These are phyloP conservation scores for Neolamprologus cancellatus DNA, from an alignment of 2,113 vertebrate species.

Conservation along the genomic window DNA sequence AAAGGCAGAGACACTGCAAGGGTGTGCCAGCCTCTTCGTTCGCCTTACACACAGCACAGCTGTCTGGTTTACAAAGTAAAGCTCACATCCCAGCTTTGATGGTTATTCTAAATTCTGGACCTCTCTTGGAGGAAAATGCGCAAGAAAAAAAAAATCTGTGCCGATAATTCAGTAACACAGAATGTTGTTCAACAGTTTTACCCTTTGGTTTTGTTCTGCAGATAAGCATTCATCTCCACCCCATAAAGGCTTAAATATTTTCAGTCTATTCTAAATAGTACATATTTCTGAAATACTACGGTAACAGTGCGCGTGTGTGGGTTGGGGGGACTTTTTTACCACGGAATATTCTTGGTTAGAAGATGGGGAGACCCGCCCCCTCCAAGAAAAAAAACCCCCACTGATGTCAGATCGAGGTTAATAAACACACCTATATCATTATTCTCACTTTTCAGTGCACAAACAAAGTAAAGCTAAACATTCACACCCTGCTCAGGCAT, in stretches of 20 bases:
- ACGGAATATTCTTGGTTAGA: not conserved
- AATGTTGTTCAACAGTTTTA: not conserved
- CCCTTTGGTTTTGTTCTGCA: not conserved
- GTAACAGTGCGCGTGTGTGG: not conserved
- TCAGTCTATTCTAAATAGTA: not conserved
- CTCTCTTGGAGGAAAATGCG: not conserved
- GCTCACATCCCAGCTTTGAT: not conserved
- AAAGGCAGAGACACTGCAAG: not conserved
- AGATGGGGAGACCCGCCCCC: not conserved
- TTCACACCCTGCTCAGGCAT: conserved; percentile 54
- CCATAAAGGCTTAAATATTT: not conserved
- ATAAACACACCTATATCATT: not conserved
- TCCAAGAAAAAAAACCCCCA: accelerated
- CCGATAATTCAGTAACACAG: not conserved
- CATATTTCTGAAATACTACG: not conserved
- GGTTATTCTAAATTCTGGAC: not conserved
- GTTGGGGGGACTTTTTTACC: not conserved
- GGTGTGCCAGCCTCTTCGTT: not conserved
- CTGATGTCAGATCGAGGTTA: not conserved
- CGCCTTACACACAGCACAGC: not conserved
- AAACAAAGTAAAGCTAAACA: not conserved
- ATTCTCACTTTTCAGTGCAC: not conserved
- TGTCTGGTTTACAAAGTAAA: not conserved
- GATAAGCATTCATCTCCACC: not conserved
- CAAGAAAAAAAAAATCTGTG: not conserved